Evolutionary conservation across 2,797 vertebrate species (phyloP).

Genomic region (Lophotriccus pileatus): DNA sequence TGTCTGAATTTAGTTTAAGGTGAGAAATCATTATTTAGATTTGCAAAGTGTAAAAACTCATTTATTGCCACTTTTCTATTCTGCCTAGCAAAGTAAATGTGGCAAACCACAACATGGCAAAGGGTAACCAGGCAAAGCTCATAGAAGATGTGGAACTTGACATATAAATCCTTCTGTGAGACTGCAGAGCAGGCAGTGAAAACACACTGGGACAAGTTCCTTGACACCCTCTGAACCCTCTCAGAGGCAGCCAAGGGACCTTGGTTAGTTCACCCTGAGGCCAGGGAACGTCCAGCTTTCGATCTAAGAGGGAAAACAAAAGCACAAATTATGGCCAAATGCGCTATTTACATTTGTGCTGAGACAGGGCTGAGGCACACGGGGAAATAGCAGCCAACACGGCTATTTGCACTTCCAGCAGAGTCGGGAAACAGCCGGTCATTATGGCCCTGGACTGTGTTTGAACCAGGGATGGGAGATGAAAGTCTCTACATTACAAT

Average conservation of each 20-base stretch:
- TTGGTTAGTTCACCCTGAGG: background rate
- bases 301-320: background rate
- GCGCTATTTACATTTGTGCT: background rate
- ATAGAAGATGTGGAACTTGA: background rate
- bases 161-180: background rate
- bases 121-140: background rate
- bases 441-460: background rate
- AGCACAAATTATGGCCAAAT: background rate
- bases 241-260: background rate
- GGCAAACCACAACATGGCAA: background rate
- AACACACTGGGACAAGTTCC: background rate
- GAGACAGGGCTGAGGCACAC: background rate
- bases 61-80: background rate
- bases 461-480: conserved; percentile 30
- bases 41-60: background rate
- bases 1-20: background rate
- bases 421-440: background rate
- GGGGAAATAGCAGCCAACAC: background rate
- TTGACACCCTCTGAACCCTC: background rate
- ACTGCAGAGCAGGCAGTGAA: background rate
- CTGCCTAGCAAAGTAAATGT: background rate
- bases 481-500: conserved; percentile 49
- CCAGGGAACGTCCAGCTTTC: background rate
- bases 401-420: conserved; percentile 23
- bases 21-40: background rate